phyloP scores from a whole-genome alignment of 2,888 invertebrate genomes.

The Oxytorus armatus region DNA sequence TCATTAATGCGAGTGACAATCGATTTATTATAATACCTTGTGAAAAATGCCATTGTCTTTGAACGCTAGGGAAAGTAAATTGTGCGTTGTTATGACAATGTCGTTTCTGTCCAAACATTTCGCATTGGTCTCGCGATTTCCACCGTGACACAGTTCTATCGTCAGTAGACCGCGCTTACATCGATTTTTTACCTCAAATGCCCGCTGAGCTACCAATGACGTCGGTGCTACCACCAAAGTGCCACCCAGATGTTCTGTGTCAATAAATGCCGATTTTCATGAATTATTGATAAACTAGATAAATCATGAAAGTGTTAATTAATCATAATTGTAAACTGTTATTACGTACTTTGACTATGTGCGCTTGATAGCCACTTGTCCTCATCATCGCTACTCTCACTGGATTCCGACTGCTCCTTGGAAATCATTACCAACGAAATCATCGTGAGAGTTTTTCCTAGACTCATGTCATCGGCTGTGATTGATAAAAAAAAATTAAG shows the following conservation, averaged over 20 bases:
- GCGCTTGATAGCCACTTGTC: constrained; percentile 71
- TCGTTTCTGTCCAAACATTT: constrained; percentile 88
- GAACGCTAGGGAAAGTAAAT: constrained; percentile 88
- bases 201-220: constrained; percentile 96
- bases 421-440: constrained; percentile 88
- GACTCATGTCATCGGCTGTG: constrained; percentile 91
- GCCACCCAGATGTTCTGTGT: constrained; percentile 86
- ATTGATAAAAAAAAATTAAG: too few species aligned
- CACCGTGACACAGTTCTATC: constrained; percentile 92
- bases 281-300: background rate
- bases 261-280: constrained; percentile 41
- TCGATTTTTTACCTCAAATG: constrained; percentile 90
- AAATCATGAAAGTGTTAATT: background rate
- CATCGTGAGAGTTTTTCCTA: constrained; percentile 94
- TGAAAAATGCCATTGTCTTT: constrained; percentile 78
- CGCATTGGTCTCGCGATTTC: constrained; percentile 87
- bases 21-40: constrained; percentile 82
- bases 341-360: constrained; percentile 69
- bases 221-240: constrained; percentile 97
- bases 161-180: constrained; percentile 87
- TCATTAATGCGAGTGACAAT: too few species aligned
- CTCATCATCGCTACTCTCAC: constrained; percentile 80
- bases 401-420: constrained; percentile 62
- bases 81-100: constrained; percentile 96
- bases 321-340: background rate